These are phyloP conservation scores for Oligia strigilis DNA, from an alignment of 2,888 invertebrate species.

Conservation along the genomic window DNA sequence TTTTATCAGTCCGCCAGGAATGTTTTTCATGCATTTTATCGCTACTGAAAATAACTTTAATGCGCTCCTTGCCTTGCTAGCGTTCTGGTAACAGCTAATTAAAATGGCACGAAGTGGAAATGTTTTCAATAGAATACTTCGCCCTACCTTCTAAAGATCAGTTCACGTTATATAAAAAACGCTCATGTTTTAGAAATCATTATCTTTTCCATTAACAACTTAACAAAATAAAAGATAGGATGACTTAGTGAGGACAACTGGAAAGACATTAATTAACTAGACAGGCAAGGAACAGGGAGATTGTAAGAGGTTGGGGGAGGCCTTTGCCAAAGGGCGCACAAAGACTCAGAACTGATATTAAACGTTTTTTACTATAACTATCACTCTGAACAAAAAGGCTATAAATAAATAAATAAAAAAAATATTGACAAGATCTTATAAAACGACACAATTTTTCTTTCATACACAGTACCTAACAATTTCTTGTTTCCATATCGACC, in stretches of 20 bases:
- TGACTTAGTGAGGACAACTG: not conserved
- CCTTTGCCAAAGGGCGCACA: not conserved
- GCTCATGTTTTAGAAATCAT: not conserved
- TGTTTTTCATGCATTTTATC: conserved; percentile 47
- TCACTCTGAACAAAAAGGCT: not conserved
- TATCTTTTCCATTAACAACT: not conserved
- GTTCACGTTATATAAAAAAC: conserved; percentile 13
- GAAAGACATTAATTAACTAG: not conserved
- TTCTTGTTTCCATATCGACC: not conserved
- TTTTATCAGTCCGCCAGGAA: conserved; percentile 44
- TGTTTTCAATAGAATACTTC: conserved; percentile 30
- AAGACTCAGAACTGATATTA: not conserved
- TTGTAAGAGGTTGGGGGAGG: not conserved
- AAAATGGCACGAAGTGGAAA: conserved; percentile 41
- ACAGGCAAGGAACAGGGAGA: not conserved
- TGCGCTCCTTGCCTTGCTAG: conserved; percentile 26
- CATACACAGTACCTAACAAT: not conserved
- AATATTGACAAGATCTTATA: not conserved
- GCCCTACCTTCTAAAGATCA: conserved; percentile 23
- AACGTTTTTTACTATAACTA: not conserved
- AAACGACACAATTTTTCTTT: not conserved
- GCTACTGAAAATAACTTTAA: conserved; percentile 59
- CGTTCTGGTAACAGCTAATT: conserved; percentile 50
- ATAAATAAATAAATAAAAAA: not conserved
- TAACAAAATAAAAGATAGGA: not conserved